phyloP scores from a whole-genome alignment of 2,113 vertebrate species.

The Psittacula cyanocephala region DNA sequence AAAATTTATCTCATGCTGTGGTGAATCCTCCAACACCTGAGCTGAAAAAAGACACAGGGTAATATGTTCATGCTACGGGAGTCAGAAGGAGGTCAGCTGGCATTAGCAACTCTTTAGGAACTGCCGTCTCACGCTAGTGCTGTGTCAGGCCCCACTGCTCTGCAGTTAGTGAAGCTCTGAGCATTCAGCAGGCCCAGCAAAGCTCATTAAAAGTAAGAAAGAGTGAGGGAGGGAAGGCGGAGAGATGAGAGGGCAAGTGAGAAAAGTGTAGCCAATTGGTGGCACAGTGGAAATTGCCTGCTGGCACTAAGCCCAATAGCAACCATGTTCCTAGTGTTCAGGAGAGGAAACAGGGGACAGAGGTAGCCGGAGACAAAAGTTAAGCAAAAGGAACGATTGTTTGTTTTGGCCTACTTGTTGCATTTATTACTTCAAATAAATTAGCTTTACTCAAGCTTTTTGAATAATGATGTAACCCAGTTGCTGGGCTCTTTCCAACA shows the following conservation, averaged over 20 bases:
- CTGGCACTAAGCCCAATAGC: background rate
- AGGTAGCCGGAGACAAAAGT: background rate
- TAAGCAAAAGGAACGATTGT: background rate
- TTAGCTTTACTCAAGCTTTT: background rate
- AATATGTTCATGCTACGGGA: background rate
- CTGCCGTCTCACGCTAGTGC: background rate
- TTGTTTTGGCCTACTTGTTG: background rate
- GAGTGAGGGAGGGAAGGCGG: background rate
- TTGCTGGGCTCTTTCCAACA: background rate
- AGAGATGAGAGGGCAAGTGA: background rate
- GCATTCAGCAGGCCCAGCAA: background rate
- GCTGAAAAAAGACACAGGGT: background rate
- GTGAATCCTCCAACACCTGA: background rate
- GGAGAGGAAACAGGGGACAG: background rate
- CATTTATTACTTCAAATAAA: background rate
- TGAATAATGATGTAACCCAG: background rate
- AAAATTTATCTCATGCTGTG: slow-evolving; percentile 1
- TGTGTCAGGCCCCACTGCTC: background rate
- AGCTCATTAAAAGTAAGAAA: background rate
- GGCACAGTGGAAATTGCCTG: background rate
- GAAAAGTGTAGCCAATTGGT: background rate
- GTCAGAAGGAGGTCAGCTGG: background rate
- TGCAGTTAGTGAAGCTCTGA: background rate
- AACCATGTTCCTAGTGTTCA: background rate
- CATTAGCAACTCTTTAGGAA: background rate